Evolutionary conservation across 2,113 vertebrate genomes (phyloP).

Genomic region (Chloropsis hardwickii): DNA sequence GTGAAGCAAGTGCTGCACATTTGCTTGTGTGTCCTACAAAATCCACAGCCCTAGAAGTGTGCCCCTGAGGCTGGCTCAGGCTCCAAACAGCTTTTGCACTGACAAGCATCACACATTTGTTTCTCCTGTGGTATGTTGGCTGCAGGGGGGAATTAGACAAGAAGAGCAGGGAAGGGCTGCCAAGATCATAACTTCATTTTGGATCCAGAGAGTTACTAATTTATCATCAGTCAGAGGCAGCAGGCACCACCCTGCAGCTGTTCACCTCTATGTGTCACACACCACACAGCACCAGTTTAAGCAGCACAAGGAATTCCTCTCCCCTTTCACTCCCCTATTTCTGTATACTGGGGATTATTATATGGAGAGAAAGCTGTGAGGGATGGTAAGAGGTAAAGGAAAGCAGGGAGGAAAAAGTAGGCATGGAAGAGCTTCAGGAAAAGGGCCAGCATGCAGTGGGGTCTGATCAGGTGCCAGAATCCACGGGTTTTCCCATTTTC

Average conservation of each 20-base stretch:
- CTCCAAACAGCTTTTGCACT: background rate
- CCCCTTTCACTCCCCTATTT: background rate
- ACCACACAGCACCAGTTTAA: background rate
- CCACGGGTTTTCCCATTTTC: background rate
- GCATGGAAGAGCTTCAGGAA: background rate
- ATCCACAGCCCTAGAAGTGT: rapidly evolving
- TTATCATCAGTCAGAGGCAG: background rate
- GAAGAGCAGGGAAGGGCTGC: background rate
- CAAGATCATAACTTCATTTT: background rate
- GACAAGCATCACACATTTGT: background rate
- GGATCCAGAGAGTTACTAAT: background rate
- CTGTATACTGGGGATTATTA: background rate
- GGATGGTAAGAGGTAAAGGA: background rate
- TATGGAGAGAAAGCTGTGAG: background rate
- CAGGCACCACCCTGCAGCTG: constrained; percentile 24
- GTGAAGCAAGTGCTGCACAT: background rate
- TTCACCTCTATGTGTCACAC: rapidly evolving
- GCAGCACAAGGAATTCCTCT: background rate
- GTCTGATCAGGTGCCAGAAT: background rate
- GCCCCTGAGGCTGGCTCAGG: background rate
- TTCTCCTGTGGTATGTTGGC: background rate
- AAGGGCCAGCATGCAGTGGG: background rate
- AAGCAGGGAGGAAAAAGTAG: background rate
- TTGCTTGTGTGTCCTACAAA: background rate
- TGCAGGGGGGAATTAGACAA: background rate